phyloP scores from a whole-genome alignment of 2,113 vertebrate species.

The Myotis lucifugus region DNA sequence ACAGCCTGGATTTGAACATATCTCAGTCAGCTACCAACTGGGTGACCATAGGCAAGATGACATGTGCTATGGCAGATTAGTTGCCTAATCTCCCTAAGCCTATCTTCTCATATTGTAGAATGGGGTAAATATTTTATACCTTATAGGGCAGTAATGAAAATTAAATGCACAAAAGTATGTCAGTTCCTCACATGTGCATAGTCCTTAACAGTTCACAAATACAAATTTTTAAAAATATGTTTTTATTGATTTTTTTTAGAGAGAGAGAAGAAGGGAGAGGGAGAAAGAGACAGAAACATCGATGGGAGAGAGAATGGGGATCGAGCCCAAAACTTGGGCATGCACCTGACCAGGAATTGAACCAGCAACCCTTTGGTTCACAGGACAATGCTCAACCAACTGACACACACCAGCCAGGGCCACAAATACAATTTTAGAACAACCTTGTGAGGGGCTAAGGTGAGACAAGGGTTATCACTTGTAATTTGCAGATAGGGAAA shows the following conservation, averaged over 20 bases:
- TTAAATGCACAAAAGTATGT: background rate
- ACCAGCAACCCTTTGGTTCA: too few species aligned
- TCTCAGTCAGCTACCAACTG: background rate
- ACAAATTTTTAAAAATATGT: background rate
- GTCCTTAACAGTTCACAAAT: background rate
- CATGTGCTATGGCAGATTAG: too few species aligned
- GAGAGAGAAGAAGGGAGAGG: too few species aligned
- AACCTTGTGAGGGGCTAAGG: background rate
- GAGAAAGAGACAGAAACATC: too few species aligned
- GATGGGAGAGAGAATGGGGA: too few species aligned
- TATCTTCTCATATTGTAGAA: background rate
- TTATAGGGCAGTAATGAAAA: background rate
- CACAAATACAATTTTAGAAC: conserved; percentile 21
- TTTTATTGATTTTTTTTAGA: too few species aligned
- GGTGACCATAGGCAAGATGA: background rate
- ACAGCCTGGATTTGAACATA: background rate
- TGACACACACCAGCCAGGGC: too few species aligned
- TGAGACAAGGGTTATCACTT: background rate
- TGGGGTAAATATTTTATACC: background rate
- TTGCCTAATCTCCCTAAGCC: background rate
- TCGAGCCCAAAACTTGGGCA: too few species aligned
- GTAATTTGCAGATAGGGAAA: conserved; percentile 5
- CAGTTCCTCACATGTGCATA: background rate
- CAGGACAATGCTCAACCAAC: too few species aligned
- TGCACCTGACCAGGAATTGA: too few species aligned